These are phyloP conservation scores for Sminthurinus signatus DNA, from an alignment of 1,140 invertebrate genomes.

Conservation along the genomic window DNA sequence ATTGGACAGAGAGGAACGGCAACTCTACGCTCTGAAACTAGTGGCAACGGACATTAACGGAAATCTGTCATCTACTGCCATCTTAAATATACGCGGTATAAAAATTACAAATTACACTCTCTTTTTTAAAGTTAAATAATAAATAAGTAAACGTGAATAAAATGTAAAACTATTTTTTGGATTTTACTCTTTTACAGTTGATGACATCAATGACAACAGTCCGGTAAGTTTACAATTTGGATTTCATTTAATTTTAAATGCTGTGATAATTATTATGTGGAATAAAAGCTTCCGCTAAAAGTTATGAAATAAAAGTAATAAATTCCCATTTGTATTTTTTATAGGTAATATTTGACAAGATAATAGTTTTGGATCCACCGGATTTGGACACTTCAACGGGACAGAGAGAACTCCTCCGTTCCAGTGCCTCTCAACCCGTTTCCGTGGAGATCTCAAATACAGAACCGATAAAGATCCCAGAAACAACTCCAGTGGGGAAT, in stretches of 20 bases:
- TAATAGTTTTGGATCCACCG: conserved; percentile 36
- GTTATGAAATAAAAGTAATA: no score
- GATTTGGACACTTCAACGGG: conserved; percentile 32
- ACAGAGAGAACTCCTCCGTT: conserved; percentile 31
- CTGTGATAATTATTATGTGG: no score
- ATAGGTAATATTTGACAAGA: conserved; percentile 22
- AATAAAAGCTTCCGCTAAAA: no score
- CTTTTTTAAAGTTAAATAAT: no score
- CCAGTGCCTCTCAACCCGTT: conserved; percentile 36
- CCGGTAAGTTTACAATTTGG: conserved; percentile 48
- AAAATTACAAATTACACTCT: no score
- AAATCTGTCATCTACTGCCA: conserved; percentile 53
- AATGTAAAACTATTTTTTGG: no score
- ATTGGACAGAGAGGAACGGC: conserved; percentile 67
- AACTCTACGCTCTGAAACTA: conserved; percentile 60
- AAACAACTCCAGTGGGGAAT: conserved; percentile 49
- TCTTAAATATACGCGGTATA: conserved; percentile 60
- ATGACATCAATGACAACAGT: conserved; percentile 77
- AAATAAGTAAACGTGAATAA: no score
- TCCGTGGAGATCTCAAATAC: conserved; percentile 43
- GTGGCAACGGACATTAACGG: conserved; percentile 59
- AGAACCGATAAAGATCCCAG: conserved; percentile 46
- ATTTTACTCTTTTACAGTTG: no score
- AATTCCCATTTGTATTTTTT: not conserved
- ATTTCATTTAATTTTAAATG: no score